phyloP scores from a whole-genome alignment of 2,888 invertebrate species.

The Pyrrhia umbra region DNA sequence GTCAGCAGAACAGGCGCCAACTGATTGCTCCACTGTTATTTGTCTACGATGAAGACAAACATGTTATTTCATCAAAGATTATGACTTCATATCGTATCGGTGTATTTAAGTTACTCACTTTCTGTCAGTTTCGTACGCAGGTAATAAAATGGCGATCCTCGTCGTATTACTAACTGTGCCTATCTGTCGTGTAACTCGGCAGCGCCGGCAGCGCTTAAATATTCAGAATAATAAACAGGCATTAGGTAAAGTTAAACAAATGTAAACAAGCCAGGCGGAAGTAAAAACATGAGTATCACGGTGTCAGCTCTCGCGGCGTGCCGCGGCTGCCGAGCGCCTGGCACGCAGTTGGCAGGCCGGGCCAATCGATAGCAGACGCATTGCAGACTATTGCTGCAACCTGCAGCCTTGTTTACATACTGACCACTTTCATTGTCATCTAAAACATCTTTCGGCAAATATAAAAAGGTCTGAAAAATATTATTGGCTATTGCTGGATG shows the following conservation, averaged over 20 bases:
- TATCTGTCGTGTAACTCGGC: neutral
- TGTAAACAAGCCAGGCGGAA: neutral
- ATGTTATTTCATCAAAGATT: too few species aligned
- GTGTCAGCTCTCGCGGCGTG: neutral
- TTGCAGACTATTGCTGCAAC: conserved; percentile 57
- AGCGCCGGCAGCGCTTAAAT: neutral
- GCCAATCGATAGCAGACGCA: conserved; percentile 66
- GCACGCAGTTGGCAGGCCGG: conserved; percentile 55
- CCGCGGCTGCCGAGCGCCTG: conserved; percentile 27
- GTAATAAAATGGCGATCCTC: too few species aligned
- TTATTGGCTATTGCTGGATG: too few species aligned
- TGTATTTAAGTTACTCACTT: too few species aligned
- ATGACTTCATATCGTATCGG: too few species aligned
- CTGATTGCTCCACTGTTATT: neutral
- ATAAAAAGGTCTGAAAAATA: too few species aligned
- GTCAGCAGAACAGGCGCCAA: conserved; percentile 28
- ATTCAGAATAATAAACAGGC: neutral
- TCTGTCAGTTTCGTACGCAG: too few species aligned
- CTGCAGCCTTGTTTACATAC: neutral
- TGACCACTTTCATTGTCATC: neutral
- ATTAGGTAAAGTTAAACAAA: neutral
- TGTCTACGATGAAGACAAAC: too few species aligned
- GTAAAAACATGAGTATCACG: neutral
- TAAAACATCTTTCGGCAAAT: neutral
- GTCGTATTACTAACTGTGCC: too few species aligned